Evolutionary conservation across 1,140 invertebrate species (phyloP), one percentile per base, ranked within the genome.

Genomic region (Bombus breviceps): DNA sequence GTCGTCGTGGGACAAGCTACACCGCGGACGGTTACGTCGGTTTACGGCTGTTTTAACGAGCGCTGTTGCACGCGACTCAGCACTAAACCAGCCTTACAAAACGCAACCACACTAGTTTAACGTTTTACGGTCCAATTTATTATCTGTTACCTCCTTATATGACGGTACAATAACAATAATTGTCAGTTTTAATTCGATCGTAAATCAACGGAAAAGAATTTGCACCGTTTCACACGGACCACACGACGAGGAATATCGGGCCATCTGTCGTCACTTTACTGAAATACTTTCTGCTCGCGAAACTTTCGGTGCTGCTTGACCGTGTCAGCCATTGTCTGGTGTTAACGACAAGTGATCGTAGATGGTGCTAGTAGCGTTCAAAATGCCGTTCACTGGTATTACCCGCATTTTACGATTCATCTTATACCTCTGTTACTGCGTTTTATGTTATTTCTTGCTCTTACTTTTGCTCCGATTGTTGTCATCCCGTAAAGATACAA

Each of bases 81-180:
- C 93, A 95, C 93, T 95, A 95, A 95, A 94, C 92, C 93, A 93
- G 90, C 93, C 92, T 93, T 95, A 95, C 95, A 94, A 93, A 95
- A 95, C 92, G 91, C 92, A 93, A 91, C 92, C 94, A 95, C 94
- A 95, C 94, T 95, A 95, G 93, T 94, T 95, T 92, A 94, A 94
- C 92, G 92, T 94, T 95, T 95, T 95, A 95, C 92, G 94, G 91
- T 91, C 90, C 90, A 93, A 95, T 95, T 95, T 95, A 95, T 95
- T 95, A 95, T 95, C 94, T 95, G 94, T 94, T 95, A 94, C 92
- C 94, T 95, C 92, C 94, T 95, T 94, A 94, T 94, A 95, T 94
- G 92, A 95, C 88, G 92, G 92, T 89, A 94, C 92, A 93, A 95
- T 95, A 95, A 94, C 91, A 94, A 95, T 95, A 93, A 95, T 95